Conservation (phyloP, 2,797 vertebrate species). For the Rousettus madagascariensis region DNA sequence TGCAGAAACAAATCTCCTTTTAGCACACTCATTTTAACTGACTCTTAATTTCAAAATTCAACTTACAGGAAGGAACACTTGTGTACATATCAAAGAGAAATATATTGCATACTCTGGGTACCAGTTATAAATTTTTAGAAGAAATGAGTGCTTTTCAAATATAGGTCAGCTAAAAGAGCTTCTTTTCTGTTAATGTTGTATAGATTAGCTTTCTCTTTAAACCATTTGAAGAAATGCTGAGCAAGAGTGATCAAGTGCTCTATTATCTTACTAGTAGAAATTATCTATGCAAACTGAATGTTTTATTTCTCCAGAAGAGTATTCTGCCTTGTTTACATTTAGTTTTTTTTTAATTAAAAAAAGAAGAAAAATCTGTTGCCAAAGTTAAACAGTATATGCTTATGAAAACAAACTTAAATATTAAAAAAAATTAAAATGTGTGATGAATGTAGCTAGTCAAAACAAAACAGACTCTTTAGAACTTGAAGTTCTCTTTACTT, state of each 20-base stretch:
- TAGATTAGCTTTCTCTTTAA: background rate
- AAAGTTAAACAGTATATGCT: conserved; percentile 1
- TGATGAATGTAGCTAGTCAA: background rate
- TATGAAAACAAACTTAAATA: background rate
- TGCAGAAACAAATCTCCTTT: background rate
- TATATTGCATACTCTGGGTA: background rate
- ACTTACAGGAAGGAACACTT: background rate
- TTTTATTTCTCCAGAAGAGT: background rate
- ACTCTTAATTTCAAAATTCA: background rate
- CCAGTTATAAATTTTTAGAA: background rate
- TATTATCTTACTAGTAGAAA: background rate
- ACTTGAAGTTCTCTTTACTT: background rate
- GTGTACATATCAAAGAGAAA: background rate
- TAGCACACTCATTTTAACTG: background rate
- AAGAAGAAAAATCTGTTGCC: background rate
- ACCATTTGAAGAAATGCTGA: background rate
- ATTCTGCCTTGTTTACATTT: background rate
- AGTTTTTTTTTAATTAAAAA: background rate
- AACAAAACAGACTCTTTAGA: background rate
- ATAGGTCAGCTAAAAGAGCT: background rate
- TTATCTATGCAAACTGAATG: background rate
- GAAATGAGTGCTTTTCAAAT: background rate
- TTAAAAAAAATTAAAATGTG: background rate
- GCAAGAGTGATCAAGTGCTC: background rate
- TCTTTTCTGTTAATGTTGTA: background rate